phyloP scores from a whole-genome alignment of 2,888 invertebrate genomes.

The Drosophila tripunctata region DNA sequence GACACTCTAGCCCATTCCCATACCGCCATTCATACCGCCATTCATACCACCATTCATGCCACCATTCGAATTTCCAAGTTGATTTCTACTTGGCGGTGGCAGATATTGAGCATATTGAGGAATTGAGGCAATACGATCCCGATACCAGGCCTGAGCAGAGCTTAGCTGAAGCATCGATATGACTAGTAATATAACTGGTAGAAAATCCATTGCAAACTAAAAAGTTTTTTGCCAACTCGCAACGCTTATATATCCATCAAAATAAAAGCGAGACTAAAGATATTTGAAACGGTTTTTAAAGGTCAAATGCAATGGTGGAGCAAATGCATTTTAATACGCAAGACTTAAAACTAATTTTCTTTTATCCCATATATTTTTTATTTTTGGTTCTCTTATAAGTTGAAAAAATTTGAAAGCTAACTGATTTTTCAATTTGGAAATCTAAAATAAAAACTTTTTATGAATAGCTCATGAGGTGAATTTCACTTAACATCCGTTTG shows the following conservation, averaged over 20 bases:
- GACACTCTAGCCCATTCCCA: too few species aligned
- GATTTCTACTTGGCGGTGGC: neutral
- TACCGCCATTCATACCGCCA: neutral
- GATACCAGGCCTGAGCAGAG: neutral
- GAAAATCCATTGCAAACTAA: conserved; percentile 11
- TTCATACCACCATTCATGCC: neutral
- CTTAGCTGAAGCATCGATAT: neutral
- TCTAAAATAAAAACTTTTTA: conserved; percentile 26
- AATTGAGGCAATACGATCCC: neutral
- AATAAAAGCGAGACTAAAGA: conserved; percentile 6
- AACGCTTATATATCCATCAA: neutral
- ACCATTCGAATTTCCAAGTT: too few species aligned
- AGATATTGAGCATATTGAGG: neutral
- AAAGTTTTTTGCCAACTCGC: neutral
- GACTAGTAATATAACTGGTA: neutral
- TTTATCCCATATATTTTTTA: neutral
- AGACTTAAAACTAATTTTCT: conserved; percentile 5
- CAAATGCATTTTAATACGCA: conserved; percentile 26
- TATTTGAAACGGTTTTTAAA: conserved; percentile 23
- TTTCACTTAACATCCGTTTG: conserved; percentile 56
- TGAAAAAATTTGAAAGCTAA: conserved; percentile 18
- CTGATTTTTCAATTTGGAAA: conserved; percentile 7
- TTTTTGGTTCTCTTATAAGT: neutral
- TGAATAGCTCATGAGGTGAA: conserved; percentile 71
- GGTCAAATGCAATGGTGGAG: conserved; percentile 34